Base-by-base conservation (phyloP, 35 echinoderm and acorn worm species). In the Acanthaster planci region DNA sequence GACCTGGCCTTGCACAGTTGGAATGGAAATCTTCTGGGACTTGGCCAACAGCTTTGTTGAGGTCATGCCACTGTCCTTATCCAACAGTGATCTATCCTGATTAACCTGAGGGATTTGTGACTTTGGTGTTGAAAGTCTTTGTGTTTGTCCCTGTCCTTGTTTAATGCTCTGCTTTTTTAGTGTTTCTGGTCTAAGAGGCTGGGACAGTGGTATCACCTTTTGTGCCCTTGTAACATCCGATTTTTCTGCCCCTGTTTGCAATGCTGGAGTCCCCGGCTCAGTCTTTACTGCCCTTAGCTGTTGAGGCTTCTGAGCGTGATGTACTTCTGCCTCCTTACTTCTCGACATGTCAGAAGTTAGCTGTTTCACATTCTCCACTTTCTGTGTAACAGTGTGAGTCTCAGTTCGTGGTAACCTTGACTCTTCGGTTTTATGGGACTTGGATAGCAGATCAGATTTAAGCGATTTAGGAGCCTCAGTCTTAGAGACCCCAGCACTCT, bases 151-250 rank as follows among this genome's bases (percentile, higher is more conserved):
- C 8, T 26, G 64, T 29, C 30, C 64, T 34, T 31, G 26, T 34
- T 72, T 72, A 27, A 72, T 0, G 22, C 64, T 72, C 12, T 72
- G 64, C 23, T 34, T 26, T 34, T 72, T 72, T 72, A 26, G 34
- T 72, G 64, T 26, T 31, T 72, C 64, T 72, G 64, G 34, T 72
- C 34, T 72, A 34, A 12, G 64, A 29, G 64, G 64, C 30, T 72
- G 64, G 30, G 64, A 34, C 15, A n/a, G 60, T n/a, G n/a, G n/a
- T 9, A 29, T 26, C n/a, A 32, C 6, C 64, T 72, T 72, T 29
- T 72, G 64, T 35, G 64, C 8, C 30, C 23, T 72, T 26, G 64
- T 14, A 72, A 34, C 29, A 29, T 72, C 64, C 42, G 12, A 47
- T 12, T 47, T 47, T 47, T 47, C 42, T 47, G 42, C 12, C 42